These are phyloP conservation scores for Portevinia maculata DNA, from an alignment of 2,888 invertebrate species.

Conservation along the genomic window DNA sequence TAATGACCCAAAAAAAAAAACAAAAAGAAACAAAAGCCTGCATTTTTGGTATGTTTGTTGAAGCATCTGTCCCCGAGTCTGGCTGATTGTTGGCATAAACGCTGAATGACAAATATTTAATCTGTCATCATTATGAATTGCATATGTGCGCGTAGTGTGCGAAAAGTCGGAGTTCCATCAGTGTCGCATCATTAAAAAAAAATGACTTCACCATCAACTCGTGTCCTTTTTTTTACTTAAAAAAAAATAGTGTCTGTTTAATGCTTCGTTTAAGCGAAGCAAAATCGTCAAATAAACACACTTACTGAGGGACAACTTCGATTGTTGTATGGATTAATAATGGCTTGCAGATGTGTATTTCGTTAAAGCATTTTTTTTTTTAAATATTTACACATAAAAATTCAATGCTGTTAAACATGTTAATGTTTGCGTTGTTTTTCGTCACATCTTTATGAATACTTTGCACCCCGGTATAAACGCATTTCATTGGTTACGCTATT, in stretches of 20 bases:
- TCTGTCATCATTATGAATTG: slow-evolving; percentile 59
- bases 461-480: neutral
- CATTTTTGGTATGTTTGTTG: slow-evolving; percentile 16
- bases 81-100: slow-evolving; percentile 31
- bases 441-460: too few relatives aligned
- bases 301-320: neutral
- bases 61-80: slow-evolving; percentile 43
- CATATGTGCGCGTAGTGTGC: slow-evolving; percentile 9
- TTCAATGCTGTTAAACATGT: neutral
- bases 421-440: too few relatives aligned
- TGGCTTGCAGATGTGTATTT: neutral
- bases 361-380: neutral
- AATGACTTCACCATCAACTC: slow-evolving; percentile 1
- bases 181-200: slow-evolving; percentile 46
- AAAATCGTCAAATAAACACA: slow-evolving; percentile 44
- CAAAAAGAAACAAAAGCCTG: neutral
- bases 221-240: slow-evolving; percentile 39
- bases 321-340: slow-evolving; percentile 45
- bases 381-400: slow-evolving; percentile 39
- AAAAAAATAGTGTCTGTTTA: slow-evolving; percentile 25
- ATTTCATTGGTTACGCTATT: slow-evolving; percentile 19
- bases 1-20: slow-evolving; percentile 35
- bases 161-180: slow-evolving; percentile 35
- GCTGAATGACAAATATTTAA: slow-evolving; percentile 64
- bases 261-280: slow-evolving; percentile 18